Base-by-base conservation (phyloP, 2,888 invertebrate genomes). In the Homarus gammarus region DNA sequence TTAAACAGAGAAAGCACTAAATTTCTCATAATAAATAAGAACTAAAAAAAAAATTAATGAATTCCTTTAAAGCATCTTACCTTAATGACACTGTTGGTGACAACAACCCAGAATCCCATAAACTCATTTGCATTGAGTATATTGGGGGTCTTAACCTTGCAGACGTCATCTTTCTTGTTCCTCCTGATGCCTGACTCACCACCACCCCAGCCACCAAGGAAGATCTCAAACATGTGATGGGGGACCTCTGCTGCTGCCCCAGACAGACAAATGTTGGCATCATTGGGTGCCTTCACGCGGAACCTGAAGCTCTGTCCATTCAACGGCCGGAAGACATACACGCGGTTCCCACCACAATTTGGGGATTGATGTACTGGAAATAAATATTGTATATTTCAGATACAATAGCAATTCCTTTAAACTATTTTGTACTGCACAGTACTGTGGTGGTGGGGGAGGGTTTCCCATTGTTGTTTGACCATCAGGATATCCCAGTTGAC, bases 111-210 rank as follows among this genome's bases (percentile, higher is more conserved):
- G 72, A 84, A 84, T n/a, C 84, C 84, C n/a, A 49, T 12, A 36
- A 84, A 84, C 31, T 70, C 70, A 33, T 49, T 31, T 22, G 27
- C 12, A 36, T 27, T 84, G 49, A 84, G 27, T 15, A 77, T 18
- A 38, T 44, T 44, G 18, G 77, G 77, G 0, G 77, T 77, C 77
- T 84, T 72, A 1, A 49, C 51, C 27, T 72, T 84, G 31, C 31
- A 31, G n/a, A 84, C 44, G 18, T 84, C 84, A n/a, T 84, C 70
- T 49, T 72, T 72, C 72, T 84, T 84, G 84, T 84, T 70, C 72
- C 51, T 84, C n/a, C 84, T 70, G 15, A 84, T n/a, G 31, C 49
- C 72, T 2, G 84, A 84, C 84, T 84, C 72, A 12, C 33, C 31
- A 1, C 72, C 84, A 2, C 36, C n/a, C 84, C 84, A 84, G 0